Base-by-base conservation (phyloP, 2,113 vertebrate genomes). In the Carassius gibelio region DNA sequence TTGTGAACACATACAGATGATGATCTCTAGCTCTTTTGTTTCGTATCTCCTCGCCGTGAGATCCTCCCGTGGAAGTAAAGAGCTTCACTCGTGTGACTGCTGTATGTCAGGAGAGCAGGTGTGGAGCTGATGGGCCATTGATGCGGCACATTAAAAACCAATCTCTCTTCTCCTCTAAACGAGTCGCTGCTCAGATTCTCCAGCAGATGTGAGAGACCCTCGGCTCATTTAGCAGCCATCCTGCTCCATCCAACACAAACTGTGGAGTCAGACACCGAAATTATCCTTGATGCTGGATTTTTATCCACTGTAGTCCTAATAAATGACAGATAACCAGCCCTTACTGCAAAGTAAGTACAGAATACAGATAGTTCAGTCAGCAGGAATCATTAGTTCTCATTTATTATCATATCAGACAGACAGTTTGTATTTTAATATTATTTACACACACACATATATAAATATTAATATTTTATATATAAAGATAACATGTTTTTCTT, bases 141-240 rank as follows among this genome's bases (percentile, higher is more conserved):
- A 75, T 9, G 30, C 74, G 10, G 45, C 45, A 50, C 74, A 75
- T 75, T 26, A 75, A 55, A 75, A 52, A 75, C 21, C 71, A 23
- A 3, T 48, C 71, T 6, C 71, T 74, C 71, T 23, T 4, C 42
- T 74, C 21, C 10, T 74, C 34, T 68, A 68, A 68, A 34, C 7
- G 21, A 74, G 19, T 38, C 45, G 42, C 23, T 30, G 42, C 72
- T 75, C 48, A 17, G 74, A 8, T 52, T 75, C 74, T 30, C 13
- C 48, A 75, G 45, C 74, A 75, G 74, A 75, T 55, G 74, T 26
- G 45, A 75, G 6, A 75, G n/a, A 75, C 74, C 30, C 45, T 75
- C 36, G 74, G 38, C 8, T 75, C 74, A 75, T 75, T 75, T 75
- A 75, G 45, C 74, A 75, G 45, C 7, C n/a, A 75, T 8, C 13